Evolutionary conservation across 64 coral and sea anemone genomes (phyloP).

Genomic region (Pocillopora verrucosa): DNA sequence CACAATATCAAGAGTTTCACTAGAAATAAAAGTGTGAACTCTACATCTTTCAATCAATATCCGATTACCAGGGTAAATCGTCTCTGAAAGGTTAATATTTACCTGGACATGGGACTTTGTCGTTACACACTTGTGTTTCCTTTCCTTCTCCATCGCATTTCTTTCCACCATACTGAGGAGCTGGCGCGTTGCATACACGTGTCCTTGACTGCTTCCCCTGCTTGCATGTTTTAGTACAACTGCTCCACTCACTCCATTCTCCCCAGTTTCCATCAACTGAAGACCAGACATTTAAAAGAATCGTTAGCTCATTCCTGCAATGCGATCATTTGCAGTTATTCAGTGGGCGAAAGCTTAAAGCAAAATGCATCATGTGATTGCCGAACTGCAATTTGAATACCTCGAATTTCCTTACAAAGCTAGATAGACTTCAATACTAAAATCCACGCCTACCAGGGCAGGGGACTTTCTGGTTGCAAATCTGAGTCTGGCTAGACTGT

Average conservation of each 20-base stretch:
- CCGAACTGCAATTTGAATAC: no score
- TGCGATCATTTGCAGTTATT: no score
- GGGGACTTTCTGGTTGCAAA: conserved; percentile 9
- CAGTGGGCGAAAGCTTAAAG: no score
- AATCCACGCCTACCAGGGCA: not conserved
- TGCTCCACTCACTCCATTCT: conserved; percentile 35
- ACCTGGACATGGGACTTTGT: not conserved
- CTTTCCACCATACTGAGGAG: conserved; percentile 50
- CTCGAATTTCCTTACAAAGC: no score
- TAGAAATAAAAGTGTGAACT: no score
- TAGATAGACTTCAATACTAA: not conserved
- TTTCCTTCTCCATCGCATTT: conserved; percentile 30
- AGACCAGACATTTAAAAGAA: not conserved
- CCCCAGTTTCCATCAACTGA: conserved; percentile 35
- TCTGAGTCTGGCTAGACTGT: not conserved
- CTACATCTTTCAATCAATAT: no score
- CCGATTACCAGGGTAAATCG: no score
- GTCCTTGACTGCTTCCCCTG: conserved; percentile 2
- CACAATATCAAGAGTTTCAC: no score
- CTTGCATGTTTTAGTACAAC: conserved; percentile 45
- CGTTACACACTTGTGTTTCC: conserved; percentile 18
- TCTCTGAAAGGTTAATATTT: not conserved
- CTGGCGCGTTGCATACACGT: conserved; percentile 41
- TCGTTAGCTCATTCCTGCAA: no score
- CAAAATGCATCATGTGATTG: no score